These are phyloP conservation scores for Glaucidium brasilianum DNA, from an alignment of 2,113 vertebrate genomes.

Conservation along the genomic window DNA sequence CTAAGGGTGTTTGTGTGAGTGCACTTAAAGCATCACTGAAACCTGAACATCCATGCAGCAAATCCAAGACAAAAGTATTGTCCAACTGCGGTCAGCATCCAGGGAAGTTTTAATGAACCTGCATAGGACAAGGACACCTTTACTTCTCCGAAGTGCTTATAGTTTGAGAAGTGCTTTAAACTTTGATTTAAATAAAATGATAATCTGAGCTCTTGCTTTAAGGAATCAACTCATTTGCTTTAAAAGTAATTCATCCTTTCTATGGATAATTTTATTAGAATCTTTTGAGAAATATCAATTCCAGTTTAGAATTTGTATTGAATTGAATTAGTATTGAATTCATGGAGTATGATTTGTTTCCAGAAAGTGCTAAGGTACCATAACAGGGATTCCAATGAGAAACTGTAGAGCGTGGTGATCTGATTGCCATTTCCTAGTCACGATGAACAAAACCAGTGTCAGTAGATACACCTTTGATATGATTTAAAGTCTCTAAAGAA, in stretches of 20 bases:
- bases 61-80: not conserved
- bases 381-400: not conserved
- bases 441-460: not conserved
- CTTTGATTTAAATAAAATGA: not conserved
- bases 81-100: not conserved
- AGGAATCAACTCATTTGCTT: not conserved
- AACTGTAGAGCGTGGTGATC: not conserved
- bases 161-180: not conserved
- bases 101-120: not conserved
- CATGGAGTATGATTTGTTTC: not conserved
- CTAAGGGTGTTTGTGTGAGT: not conserved
- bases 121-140: not conserved
- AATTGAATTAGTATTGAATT: not conserved
- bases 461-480: not conserved
- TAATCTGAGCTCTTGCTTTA: not conserved
- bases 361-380: not conserved
- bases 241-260: not conserved
- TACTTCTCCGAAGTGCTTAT: not conserved
- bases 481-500: not conserved
- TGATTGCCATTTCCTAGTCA: not conserved
- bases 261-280: not conserved
- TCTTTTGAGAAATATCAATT: not conserved
- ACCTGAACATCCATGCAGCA: not conserved
- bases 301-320: not conserved
- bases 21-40: not conserved